A percentile compares a stretch with the other conserved stretches of the same genome.
Evolutionary conservation across 2,797 vertebrate genomes (phyloP).

Genomic region (Kryptolebias ocellatus): DNA sequence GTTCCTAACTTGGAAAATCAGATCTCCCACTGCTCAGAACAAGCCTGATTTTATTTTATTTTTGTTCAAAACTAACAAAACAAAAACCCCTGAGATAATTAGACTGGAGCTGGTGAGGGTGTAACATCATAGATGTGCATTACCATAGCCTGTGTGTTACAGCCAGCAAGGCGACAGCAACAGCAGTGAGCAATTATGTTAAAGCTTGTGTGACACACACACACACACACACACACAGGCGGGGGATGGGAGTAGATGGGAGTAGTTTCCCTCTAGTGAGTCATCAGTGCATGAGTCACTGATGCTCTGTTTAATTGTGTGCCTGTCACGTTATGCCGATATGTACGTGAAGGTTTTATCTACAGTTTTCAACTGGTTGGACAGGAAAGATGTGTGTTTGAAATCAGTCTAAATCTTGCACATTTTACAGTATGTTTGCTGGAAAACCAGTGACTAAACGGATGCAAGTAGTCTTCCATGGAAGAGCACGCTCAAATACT

Average conservation of each 20-base stretch:
- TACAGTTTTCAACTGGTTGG: constrained; percentile 53
- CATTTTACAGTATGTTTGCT: constrained; percentile 3
- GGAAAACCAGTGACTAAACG: constrained; percentile 26
- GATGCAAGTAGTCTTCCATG: not conserved
- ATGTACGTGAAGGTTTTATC: constrained; percentile 62
- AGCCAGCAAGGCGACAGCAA: constrained; percentile 66
- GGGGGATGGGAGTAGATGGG: constrained; percentile 56
- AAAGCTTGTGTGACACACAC: constrained; percentile 58
- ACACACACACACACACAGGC: constrained; percentile 13
- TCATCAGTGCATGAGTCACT: constrained; percentile 81
- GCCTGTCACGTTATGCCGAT: constrained; percentile 81
- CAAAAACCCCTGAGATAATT: constrained; percentile 29
- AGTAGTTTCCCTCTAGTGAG: constrained; percentile 78
- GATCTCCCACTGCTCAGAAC: not conserved
- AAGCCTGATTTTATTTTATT: not conserved
- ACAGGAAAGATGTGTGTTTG: constrained; percentile 35
- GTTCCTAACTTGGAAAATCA: not conserved
- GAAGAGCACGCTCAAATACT: not conserved
- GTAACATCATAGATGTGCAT: constrained; percentile 47
- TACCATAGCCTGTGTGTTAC: constrained; percentile 67
- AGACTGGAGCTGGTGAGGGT: constrained; percentile 31
- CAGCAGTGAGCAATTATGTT: constrained; percentile 75
- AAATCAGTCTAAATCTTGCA: constrained; percentile 12
- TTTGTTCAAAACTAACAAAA: constrained; percentile 18
- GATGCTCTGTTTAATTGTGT: constrained; percentile 79